Evolutionary conservation across 2,113 vertebrate species (phyloP).

Genomic region (Nicator chloris): DNA sequence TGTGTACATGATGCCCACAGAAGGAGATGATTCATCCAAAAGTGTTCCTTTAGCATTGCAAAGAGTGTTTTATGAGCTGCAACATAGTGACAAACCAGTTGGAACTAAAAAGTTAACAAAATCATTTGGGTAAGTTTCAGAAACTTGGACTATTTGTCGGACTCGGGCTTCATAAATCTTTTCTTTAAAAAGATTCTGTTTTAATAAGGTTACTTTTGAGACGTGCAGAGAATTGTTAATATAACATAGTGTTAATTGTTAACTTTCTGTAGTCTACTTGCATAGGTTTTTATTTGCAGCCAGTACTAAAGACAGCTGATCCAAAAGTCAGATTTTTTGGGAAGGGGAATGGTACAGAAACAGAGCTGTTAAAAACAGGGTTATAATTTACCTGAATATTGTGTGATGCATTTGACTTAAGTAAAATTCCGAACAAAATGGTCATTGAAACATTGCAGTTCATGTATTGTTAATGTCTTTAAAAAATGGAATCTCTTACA

Average conservation of each 20-base stretch:
- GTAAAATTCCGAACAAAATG: neutral
- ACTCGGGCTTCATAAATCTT: neutral
- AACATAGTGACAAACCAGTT: conserved; percentile 98
- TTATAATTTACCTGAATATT: neutral
- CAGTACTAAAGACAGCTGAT: neutral
- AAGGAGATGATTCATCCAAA: conserved; percentile 98
- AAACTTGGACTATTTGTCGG: neutral
- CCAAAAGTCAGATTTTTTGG: neutral
- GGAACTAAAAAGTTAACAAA: conserved; percentile 99
- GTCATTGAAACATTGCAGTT: neutral
- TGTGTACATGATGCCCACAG: conserved; percentile 99
- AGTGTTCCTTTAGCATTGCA: conserved; percentile 96
- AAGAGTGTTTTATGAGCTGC: conserved; percentile 97
- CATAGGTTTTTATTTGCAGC: neutral
- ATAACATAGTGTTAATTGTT: neutral
- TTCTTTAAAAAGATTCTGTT: neutral
- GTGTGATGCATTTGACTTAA: neutral
- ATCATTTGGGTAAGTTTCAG: conserved; percentile 89
- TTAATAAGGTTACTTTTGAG: neutral
- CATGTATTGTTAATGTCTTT: neutral
- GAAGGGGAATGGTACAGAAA: neutral
- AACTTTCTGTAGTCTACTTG: neutral
- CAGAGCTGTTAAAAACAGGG: neutral
- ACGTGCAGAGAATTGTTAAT: neutral
- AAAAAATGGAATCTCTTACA: neutral